phyloP scores from a whole-genome alignment of 2,113 vertebrate species.

The Onychostoma macrolepis region DNA sequence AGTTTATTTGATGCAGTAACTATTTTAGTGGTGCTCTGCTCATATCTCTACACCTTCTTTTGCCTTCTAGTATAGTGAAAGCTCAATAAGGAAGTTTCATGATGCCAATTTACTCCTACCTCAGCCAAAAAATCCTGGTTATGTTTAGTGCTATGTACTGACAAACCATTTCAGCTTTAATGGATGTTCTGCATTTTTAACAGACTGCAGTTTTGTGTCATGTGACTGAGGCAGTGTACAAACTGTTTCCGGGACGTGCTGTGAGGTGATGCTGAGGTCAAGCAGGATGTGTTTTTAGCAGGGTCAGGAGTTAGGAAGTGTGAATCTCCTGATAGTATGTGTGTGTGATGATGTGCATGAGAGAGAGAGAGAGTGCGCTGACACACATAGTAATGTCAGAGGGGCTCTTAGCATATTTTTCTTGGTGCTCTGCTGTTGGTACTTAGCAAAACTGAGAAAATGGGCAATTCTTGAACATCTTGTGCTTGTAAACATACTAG shows the following conservation, averaged over 20 bases:
- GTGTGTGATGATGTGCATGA: not conserved
- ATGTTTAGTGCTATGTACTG: no score
- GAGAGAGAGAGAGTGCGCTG: not conserved
- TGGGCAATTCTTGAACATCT: not conserved
- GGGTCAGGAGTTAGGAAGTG: constrained; percentile 50
- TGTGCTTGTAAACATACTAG: constrained; percentile 7
- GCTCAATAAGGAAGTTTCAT: not conserved
- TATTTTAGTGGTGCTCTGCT: not conserved
- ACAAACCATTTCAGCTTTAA: not conserved
- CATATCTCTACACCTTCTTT: not conserved
- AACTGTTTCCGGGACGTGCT: not conserved
- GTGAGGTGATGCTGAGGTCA: constrained; percentile 27
- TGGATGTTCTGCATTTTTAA: not conserved
- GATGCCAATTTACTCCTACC: constrained; percentile 2
- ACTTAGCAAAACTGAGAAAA: not conserved
- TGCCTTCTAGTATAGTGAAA: not conserved
- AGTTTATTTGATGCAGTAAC: not conserved
- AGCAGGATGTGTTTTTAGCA: constrained; percentile 34
- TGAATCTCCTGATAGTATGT: constrained; percentile 36
- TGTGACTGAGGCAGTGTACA: constrained; percentile 1
- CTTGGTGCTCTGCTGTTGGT: not conserved
- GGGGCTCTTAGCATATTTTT: not conserved
- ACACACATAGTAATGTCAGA: constrained; percentile 11
- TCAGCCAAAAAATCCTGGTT: no score
- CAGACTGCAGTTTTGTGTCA: not conserved